phyloP scores from a whole-genome alignment of 92 coral and sea anemone species.

The Zoanthus solanderi region DNA sequence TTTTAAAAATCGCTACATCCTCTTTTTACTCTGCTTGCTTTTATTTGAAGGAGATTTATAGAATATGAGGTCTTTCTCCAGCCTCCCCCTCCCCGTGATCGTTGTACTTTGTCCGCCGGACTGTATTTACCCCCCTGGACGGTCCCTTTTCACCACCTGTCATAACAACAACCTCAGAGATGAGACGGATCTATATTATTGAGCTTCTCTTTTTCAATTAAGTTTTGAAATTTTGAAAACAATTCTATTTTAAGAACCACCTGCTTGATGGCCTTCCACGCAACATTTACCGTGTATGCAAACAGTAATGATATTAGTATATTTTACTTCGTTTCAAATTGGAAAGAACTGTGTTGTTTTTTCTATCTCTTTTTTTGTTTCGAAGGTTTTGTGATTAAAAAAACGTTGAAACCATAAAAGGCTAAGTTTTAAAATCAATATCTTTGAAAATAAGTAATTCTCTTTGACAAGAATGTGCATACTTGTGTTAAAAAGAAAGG shows the following conservation, averaged over 20 bases:
- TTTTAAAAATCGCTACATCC: too few species aligned
- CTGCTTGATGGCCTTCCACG: background rate
- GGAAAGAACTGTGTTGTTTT: background rate
- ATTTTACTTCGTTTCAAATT: background rate
- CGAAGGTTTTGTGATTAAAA: background rate
- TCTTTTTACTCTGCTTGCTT: too few species aligned
- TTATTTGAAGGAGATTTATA: background rate
- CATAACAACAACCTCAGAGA: background rate
- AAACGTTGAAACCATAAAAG: background rate
- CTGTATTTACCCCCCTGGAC: background rate
- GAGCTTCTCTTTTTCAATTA: background rate
- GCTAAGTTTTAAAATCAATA: too few species aligned
- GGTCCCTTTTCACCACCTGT: background rate
- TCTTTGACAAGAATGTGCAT: too few species aligned
- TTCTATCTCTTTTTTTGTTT: background rate
- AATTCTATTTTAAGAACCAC: conserved; percentile 16
- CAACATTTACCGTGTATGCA: background rate
- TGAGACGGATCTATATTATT: background rate
- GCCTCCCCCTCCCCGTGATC: background rate
- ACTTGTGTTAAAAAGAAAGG: too few species aligned
- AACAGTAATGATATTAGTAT: background rate
- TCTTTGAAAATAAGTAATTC: too few species aligned
- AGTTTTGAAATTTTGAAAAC: conserved; percentile 1
- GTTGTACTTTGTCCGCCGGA: background rate
- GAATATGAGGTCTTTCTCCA: background rate